Percentiles rank a stretch among this genome's conserved stretches.
Conservation (phyloP, 2,113 vertebrate species). For the Oenanthe oenanthe region DNA sequence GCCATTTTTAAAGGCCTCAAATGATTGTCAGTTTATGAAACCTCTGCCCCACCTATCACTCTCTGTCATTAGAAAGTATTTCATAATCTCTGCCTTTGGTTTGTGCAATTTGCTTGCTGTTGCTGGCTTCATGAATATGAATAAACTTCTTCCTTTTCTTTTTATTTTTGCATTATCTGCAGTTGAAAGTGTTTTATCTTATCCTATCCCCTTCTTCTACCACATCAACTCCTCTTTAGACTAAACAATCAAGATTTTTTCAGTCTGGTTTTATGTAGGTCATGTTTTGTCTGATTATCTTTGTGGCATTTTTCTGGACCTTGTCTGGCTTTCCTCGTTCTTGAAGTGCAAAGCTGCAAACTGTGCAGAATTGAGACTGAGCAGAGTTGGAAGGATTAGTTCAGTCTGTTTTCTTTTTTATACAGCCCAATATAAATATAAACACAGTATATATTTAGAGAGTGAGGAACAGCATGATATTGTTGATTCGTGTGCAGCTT, state of each 20-base stretch:
- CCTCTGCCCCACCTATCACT: neutral
- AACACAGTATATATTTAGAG: slow-evolving; percentile 29
- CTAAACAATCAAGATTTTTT: neutral
- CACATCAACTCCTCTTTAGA: neutral
- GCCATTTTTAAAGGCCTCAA: neutral
- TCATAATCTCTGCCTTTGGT: neutral
- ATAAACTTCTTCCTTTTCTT: neutral
- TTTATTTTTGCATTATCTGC: neutral
- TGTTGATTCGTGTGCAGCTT: slow-evolving; percentile 50
- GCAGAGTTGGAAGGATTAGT: slow-evolving; percentile 6
- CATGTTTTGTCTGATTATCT: neutral
- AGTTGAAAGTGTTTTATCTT: neutral
- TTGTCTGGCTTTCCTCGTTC: neutral
- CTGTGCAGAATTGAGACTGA: neutral
- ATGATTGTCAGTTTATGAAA: neutral
- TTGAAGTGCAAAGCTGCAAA: neutral
- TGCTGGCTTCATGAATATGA: neutral
- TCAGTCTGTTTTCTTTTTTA: slow-evolving; percentile 33
- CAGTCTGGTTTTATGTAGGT: neutral
- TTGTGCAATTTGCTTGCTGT: neutral
- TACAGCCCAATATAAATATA: slow-evolving; percentile 25
- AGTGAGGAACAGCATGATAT: slow-evolving; percentile 19
- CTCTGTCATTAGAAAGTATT: neutral
- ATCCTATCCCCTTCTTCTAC: neutral
- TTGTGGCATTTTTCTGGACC: neutral